Evolutionary conservation across 2,797 vertebrate genomes (phyloP), one percentile per base, ranked within the genome.

Genomic region (Leptodactylus fallax): DNA sequence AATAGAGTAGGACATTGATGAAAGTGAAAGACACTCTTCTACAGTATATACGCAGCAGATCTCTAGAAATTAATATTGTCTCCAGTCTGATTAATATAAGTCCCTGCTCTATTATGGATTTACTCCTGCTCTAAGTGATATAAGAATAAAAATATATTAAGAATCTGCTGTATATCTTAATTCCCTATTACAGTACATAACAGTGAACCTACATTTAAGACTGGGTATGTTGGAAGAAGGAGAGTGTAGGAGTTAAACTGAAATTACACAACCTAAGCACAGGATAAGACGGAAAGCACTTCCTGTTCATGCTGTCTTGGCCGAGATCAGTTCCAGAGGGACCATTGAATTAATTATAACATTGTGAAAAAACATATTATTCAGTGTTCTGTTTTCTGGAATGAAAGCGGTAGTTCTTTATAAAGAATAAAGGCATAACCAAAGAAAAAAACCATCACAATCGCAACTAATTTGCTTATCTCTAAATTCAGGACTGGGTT

Each of bases 221-320:
- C 23, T 77, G 47, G 74, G 49, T n/a, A 77, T 77, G 51, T 53
- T 77, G 47, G 47, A 77, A 16, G 49, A 77, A 77, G 11, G 21
- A 77, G 74, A 77, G 49, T 77, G 74, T 77, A 77, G 74, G 74
- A 77, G 74, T 77, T 53, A 77, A 77, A 36, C 74, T 51, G 74
- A 77, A 77, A 77, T 77, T 47, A 53, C 49, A 77, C 74, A 77
- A 77, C 74, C 49, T 47, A 72, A 77, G 49, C 74, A 53, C 74
- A 77, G 49, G 74, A 77, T 77, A 77, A 77, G 74, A 77, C 25
- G 12, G 49, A 77, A 77, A 53, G 74, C 74, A 77, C 74, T 77
- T 77, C 74, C 74, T 77, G 74, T 77, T 77, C 74, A 77, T 77
- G 74, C 74, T 77, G 74, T 77, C 74, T 77, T 77, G 74, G 74